Conservation (phyloP, 2,888 invertebrate genomes). For the Macrosoma leucophasiata region DNA sequence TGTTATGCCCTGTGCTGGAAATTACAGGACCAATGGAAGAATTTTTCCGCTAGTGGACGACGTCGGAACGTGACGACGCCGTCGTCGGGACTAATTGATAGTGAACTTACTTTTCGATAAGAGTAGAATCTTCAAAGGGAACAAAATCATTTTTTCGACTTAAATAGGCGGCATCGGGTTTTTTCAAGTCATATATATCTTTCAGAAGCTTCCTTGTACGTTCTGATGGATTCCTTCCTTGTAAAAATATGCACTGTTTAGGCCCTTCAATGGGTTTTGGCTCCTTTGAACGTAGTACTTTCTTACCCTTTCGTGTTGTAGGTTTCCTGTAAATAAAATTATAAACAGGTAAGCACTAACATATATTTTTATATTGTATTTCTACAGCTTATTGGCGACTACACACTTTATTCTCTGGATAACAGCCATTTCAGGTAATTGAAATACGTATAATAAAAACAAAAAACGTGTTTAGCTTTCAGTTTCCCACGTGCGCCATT, state of each 20-base stretch:
- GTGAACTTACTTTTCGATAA: conserved; percentile 81
- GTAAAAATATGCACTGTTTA: conserved; percentile 88
- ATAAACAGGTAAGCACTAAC: conserved; percentile 1
- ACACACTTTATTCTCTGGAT: conserved; percentile 60
- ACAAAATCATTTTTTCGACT: conserved; percentile 90
- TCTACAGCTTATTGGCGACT: not conserved
- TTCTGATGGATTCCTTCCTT: conserved; percentile 88
- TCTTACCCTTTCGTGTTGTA: conserved; percentile 91
- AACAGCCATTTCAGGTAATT: conserved; percentile 37
- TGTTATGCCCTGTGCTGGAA: no score
- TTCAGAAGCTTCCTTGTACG: conserved; percentile 83
- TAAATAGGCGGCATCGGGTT: conserved; percentile 86
- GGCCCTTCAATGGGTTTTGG: conserved; percentile 93
- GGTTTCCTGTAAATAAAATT: conserved; percentile 82
- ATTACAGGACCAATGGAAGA: no score
- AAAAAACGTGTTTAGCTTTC: conserved; percentile 5
- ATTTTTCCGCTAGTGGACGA: no score
- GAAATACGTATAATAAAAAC: conserved; percentile 3
- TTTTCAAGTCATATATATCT: conserved; percentile 91
- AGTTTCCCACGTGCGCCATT: conserved; percentile 10
- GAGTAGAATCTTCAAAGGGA: conserved; percentile 93
- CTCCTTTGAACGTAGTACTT: conserved; percentile 85
- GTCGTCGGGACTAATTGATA: not conserved
- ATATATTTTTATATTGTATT: not conserved
- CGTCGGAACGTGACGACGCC: no score